Percentiles rank a stretch among this genome's conserved stretches.
Evolutionary conservation across 2,797 vertebrate genomes (phyloP).

Genomic region (Rhinella marina): DNA sequence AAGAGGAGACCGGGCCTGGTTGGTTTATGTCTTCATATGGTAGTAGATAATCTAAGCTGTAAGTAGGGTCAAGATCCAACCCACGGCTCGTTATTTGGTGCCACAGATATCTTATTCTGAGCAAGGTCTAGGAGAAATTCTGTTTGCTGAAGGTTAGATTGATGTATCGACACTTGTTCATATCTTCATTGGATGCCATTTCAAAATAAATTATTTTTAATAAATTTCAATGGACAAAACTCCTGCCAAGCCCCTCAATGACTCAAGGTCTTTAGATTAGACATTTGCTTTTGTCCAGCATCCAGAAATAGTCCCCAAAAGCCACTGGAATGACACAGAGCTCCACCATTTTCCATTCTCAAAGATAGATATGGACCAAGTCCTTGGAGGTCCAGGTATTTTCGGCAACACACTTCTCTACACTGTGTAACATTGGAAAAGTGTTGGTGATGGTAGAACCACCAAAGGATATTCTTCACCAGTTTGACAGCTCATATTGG

Average conservation of each 20-base stretch:
- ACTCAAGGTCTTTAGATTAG: too few species aligned
- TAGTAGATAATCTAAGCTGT: not conserved
- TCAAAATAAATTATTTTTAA: too few species aligned
- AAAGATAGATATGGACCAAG: not conserved
- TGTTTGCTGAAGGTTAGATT: too few species aligned
- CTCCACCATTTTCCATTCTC: too few species aligned
- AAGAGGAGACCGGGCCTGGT: not conserved
- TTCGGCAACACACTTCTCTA: not conserved
- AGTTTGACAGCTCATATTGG: not conserved
- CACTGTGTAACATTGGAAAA: not conserved
- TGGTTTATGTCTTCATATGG: not conserved
- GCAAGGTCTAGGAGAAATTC: not conserved
- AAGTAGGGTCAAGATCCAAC: not conserved
- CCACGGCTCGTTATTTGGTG: not conserved
- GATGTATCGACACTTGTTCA: not conserved
- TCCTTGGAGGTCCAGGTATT: not conserved
- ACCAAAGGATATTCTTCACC: not conserved
- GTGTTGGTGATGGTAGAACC: not conserved
- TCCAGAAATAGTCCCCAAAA: not conserved
- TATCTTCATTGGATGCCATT: not conserved
- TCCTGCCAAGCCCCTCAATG: too few species aligned
- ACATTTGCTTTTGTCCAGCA: not conserved
- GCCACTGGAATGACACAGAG: too few species aligned
- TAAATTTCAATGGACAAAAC: too few species aligned
- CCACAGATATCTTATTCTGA: not conserved